These are phyloP conservation scores for Choloepus didactylus DNA, from an alignment of 2,797 vertebrate species.

Conservation along the genomic window DNA sequence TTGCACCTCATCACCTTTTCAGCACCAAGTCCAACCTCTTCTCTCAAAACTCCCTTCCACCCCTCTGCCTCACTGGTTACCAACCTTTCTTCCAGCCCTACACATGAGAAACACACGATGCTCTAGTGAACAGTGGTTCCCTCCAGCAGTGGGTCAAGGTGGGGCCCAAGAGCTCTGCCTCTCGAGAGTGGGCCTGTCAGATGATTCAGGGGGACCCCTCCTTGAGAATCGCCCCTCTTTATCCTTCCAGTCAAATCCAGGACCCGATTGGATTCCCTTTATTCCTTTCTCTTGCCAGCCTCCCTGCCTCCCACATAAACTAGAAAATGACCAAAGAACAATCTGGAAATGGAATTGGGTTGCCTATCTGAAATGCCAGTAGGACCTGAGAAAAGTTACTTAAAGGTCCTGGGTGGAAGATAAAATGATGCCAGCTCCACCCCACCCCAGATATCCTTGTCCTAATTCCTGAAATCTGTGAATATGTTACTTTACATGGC, in stretches of 20 bases:
- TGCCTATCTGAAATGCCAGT: background rate
- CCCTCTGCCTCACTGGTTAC: background rate
- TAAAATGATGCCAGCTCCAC: background rate
- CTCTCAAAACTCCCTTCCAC: background rate
- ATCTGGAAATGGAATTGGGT: background rate
- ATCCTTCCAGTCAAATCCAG: background rate
- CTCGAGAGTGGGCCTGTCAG: background rate
- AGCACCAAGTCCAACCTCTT: background rate
- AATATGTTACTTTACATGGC: background rate
- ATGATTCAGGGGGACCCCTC: rapidly evolving
- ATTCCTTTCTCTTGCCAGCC: background rate
- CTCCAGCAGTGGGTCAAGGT: background rate
- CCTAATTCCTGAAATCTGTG: background rate
- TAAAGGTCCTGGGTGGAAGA: background rate
- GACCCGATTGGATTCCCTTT: background rate
- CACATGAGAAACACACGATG: background rate
- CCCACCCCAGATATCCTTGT: background rate
- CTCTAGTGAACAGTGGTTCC: background rate
- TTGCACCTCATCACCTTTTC: background rate
- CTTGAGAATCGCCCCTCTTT: background rate
- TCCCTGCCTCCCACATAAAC: background rate
- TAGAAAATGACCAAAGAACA: background rate
- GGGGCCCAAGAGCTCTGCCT: background rate
- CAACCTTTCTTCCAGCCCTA: background rate
- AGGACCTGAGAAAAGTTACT: background rate